Conservation (phyloP, 2,888 invertebrate species). For the Blastobasis lacticolella region DNA sequence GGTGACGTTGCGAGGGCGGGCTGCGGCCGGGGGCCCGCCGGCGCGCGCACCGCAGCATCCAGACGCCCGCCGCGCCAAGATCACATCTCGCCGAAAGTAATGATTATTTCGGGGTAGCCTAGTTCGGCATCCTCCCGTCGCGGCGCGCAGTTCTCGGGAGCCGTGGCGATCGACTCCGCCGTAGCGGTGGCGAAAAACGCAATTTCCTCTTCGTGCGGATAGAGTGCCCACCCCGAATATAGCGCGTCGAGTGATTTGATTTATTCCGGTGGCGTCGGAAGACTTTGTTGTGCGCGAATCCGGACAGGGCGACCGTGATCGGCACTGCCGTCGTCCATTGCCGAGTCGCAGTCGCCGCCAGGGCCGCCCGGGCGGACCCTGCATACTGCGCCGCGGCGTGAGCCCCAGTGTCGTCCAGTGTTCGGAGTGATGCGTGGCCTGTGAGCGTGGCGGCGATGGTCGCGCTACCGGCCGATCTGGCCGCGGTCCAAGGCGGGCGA, state of each 20-base stretch:
- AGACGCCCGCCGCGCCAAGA: conserved; percentile 53
- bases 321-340: conserved; percentile 33
- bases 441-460: too few species aligned
- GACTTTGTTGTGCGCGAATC: too few species aligned
- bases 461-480: too few species aligned
- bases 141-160: conserved; percentile 47
- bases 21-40: conserved; percentile 57
- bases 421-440: too few species aligned
- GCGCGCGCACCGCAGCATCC: conserved; percentile 59
- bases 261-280: too few species aligned
- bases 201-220: conserved; percentile 26
- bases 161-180: conserved; percentile 48
- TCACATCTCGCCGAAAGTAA: conserved; percentile 74
- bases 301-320: too few species aligned
- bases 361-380: conserved; percentile 32
- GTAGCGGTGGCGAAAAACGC: conserved; percentile 53
- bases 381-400: neutral
- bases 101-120: conserved; percentile 72
- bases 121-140: conserved; percentile 63
- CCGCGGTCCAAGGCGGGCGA: too few species aligned
- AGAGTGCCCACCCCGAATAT: too few species aligned
- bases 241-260: too few species aligned
- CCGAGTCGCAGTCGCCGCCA: conserved; percentile 23
- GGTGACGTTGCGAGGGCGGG: conserved; percentile 62
- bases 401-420: too few species aligned